These are phyloP conservation scores for Aspidoscelis tigris DNA, from an alignment of 2,113 vertebrate genomes.

Conservation along the genomic window DNA sequence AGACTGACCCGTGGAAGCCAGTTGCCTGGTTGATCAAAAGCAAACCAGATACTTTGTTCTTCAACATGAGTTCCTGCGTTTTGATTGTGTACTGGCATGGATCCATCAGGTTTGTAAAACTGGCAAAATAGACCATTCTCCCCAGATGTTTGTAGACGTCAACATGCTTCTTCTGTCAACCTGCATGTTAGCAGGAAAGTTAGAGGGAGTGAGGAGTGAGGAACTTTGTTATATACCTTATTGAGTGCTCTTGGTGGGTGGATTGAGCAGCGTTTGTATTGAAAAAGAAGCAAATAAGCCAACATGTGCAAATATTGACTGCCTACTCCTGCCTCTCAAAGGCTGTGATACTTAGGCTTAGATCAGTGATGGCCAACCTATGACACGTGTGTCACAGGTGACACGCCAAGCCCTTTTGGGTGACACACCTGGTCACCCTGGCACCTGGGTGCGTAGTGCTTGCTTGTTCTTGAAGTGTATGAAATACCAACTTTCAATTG, in stretches of 20 bases:
- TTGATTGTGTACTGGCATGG: conserved; percentile 34
- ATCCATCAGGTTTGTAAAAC: conserved; percentile 28
- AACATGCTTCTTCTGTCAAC: background rate
- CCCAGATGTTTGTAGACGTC: conserved; percentile 15
- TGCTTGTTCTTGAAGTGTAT: no score
- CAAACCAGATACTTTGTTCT: conserved; percentile 20
- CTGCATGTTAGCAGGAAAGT: background rate
- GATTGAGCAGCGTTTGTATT: background rate
- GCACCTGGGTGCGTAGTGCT: no score
- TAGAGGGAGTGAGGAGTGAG: background rate
- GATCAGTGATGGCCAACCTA: no score
- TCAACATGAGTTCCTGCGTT: conserved; percentile 17
- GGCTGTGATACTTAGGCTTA: background rate
- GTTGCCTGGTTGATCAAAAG: conserved; percentile 40
- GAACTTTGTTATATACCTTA: background rate
- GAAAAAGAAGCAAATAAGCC: background rate
- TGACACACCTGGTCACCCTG: no score
- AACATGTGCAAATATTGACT: background rate
- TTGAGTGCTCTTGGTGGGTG: background rate
- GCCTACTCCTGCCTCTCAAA: background rate
- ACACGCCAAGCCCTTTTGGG: no score
- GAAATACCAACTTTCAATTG: no score
- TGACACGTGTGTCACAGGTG: no score
- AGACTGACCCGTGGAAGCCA: conserved; percentile 13
- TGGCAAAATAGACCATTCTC: background rate